A percentile compares a stretch with the other conserved stretches of the same genome.
Evolutionary conservation across 1,140 invertebrate genomes (phyloP).

Genomic region (Orius laevigatus): DNA sequence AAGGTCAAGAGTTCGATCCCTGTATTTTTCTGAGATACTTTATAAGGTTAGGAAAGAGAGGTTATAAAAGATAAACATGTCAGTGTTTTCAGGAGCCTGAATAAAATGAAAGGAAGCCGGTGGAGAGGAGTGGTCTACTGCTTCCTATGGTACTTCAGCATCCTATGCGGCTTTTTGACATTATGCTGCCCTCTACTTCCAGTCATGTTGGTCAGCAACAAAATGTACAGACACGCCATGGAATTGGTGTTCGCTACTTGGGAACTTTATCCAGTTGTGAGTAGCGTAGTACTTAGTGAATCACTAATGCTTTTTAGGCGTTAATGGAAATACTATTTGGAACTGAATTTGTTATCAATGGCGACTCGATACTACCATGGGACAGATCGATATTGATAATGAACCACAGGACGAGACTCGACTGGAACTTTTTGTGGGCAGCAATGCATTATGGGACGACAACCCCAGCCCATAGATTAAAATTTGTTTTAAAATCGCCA

Average conservation of each 20-base stretch:
- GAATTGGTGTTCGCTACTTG: conserved; percentile 55
- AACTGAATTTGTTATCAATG: conserved; percentile 52
- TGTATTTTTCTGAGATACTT: too few relatives aligned
- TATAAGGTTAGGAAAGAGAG: too few relatives aligned
- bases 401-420: conserved; percentile 73
- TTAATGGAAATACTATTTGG: conserved; percentile 50
- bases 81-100: too few relatives aligned
- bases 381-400: conserved; percentile 40
- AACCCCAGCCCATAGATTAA: conserved; percentile 40
- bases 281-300: conserved; percentile 21
- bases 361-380: conserved; percentile 51
- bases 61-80: too few relatives aligned
- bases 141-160: conserved; percentile 38
- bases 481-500: conserved; percentile 68
- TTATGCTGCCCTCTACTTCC: conserved; percentile 51
- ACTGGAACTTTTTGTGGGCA: conserved; percentile 83
- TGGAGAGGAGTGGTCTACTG: conserved; percentile 33
- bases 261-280: conserved; percentile 65
- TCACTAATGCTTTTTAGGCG: conserved; percentile 33
- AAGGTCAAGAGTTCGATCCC: too few relatives aligned
- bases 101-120: conserved; percentile 11
- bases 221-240: conserved; percentile 41
- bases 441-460: conserved; percentile 59
- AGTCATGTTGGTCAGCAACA: conserved; percentile 46
- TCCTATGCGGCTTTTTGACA: conserved; percentile 40